phyloP scores from a whole-genome alignment of 1,140 invertebrate genomes.

The Heliconius himera region DNA sequence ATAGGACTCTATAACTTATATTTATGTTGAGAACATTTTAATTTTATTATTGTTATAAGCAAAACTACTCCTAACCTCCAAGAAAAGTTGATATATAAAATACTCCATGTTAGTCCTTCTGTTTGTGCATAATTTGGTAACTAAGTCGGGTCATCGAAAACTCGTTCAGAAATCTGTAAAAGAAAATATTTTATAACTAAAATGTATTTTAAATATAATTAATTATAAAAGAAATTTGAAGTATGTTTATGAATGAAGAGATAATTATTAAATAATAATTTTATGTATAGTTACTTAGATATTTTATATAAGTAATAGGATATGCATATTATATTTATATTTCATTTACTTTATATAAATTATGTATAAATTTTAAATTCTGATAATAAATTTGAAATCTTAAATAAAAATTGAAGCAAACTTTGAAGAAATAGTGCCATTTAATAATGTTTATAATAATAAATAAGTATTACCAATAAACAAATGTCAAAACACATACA shows the following conservation, averaged over 20 bases:
- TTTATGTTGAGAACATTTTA: too few relatives aligned
- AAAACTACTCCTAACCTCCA: background rate
- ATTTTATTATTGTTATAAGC: background rate
- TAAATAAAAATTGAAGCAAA: too few relatives aligned
- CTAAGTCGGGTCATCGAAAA: constrained; percentile 45
- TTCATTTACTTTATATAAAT: too few relatives aligned
- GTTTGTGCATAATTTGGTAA: constrained; percentile 49
- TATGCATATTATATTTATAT: too few relatives aligned
- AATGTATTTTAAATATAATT: background rate
- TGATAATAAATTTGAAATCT: too few relatives aligned
- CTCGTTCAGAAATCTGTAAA: constrained; percentile 65
- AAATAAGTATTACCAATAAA: too few relatives aligned
- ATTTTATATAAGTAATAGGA: too few relatives aligned
- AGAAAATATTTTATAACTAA: constrained; percentile 33
- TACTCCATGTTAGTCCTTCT: constrained; percentile 17
- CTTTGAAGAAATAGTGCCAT: too few relatives aligned
- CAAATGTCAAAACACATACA: background rate
- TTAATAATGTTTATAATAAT: too few relatives aligned
- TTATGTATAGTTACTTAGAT: background rate
- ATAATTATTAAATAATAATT: background rate
- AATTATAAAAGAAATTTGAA: background rate
- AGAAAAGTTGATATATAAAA: background rate
- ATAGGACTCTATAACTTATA: too few relatives aligned
- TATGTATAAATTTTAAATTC: too few relatives aligned
- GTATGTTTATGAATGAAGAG: background rate